Conservation (phyloP, 2,797 vertebrate species). For the Erithacus rubecula region DNA sequence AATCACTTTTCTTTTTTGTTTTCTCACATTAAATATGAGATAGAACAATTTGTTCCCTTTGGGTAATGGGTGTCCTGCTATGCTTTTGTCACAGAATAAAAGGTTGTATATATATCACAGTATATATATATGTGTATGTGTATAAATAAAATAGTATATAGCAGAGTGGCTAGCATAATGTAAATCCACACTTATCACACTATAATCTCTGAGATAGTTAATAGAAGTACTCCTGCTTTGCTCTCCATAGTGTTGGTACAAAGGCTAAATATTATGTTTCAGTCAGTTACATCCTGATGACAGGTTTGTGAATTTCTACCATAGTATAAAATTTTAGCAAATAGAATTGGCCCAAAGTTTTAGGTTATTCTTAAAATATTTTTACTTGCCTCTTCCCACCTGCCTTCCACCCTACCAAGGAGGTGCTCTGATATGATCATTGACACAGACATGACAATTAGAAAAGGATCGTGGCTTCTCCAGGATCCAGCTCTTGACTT, state of each 20-base stretch:
- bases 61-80: background rate
- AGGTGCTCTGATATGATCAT: background rate
- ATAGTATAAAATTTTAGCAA: background rate
- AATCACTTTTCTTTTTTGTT: background rate
- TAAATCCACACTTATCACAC: background rate
- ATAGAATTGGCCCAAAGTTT: background rate
- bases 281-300: background rate
- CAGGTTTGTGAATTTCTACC: background rate
- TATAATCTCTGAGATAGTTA: background rate
- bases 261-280: background rate
- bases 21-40: background rate
- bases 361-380: background rate
- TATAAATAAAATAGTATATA: background rate
- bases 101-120: background rate
- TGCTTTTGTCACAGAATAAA: background rate
- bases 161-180: rapidly evolving
- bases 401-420: background rate
- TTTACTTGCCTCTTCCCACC: background rate
- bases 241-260: background rate
- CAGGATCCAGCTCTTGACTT: background rate
- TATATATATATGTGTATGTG: background rate
- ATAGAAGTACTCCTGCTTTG: background rate
- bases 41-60: background rate
- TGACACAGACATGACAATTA: rapidly evolving
- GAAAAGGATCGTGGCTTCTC: background rate